A percentile compares a stretch with the other conserved stretches of the same genome.
Evolutionary conservation across 2,797 vertebrate genomes (phyloP).

Genomic region (Sorex maritimensis): DNA sequence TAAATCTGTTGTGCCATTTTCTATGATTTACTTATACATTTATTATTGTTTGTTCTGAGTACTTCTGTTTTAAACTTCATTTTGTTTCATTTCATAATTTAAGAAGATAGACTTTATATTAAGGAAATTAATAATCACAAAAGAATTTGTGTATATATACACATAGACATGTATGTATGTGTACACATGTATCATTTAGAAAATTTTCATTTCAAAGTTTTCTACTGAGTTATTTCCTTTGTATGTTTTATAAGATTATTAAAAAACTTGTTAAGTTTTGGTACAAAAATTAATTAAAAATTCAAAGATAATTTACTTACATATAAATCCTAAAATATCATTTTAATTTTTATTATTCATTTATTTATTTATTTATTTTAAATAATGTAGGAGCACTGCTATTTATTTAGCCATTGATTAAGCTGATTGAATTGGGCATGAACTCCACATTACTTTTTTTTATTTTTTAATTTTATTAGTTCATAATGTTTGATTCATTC

Average conservation of each 20-base stretch:
- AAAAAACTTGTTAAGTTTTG: neutral
- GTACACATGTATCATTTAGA: neutral
- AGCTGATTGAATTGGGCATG: too few species aligned
- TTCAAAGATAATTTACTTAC: neutral
- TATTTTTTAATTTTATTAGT: too few species aligned
- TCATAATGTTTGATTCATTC: too few species aligned
- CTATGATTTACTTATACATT: neutral
- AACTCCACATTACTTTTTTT: too few species aligned
- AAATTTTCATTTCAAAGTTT: neutral
- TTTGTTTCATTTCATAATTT: neutral
- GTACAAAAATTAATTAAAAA: constrained; percentile 7
- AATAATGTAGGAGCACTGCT: too few species aligned
- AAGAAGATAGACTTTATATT: neutral
- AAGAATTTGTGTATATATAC: neutral
- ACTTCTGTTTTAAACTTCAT: constrained; percentile 21
- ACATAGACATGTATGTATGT: neutral
- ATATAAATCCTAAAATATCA: neutral
- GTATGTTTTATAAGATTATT: constrained; percentile 27
- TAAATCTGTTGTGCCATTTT: neutral
- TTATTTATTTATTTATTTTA: too few species aligned
- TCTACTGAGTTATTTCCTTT: neutral
- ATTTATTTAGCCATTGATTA: too few species aligned
- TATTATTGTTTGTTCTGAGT: neutral
- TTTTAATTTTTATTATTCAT: too few species aligned
- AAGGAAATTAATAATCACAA: neutral